A percentile compares a stretch with the other conserved stretches of the same genome.
phyloP scores from a whole-genome alignment of 2,797 vertebrate species.

The Characodon lateralis region DNA sequence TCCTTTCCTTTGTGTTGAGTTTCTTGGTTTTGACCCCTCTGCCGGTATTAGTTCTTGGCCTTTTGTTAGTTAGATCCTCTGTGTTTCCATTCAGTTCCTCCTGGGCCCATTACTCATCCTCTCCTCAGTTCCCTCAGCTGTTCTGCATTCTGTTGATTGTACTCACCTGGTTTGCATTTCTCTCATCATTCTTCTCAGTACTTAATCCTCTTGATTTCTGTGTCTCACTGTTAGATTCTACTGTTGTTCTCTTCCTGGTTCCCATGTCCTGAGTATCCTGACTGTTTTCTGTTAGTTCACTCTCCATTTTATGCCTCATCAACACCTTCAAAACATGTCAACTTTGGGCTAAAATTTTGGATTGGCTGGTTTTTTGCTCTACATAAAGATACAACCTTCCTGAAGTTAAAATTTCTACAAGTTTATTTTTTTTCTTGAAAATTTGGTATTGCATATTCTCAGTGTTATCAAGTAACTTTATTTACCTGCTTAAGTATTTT shows the following conservation, averaged over 20 bases:
- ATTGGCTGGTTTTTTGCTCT: neutral
- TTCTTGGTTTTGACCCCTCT: too few relatives aligned
- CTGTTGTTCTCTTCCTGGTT: neutral
- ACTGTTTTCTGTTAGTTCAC: neutral
- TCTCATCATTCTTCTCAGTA: neutral
- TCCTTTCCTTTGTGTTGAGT: too few relatives aligned
- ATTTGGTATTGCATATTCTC: too few relatives aligned
- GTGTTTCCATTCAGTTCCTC: neutral
- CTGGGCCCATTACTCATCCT: neutral
- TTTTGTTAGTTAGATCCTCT: neutral
- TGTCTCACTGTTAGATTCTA: neutral
- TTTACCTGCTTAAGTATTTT: too few relatives aligned
- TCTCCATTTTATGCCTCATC: neutral
- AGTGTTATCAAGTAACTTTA: too few relatives aligned
- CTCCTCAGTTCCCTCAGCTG: neutral
- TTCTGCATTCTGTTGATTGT: neutral
- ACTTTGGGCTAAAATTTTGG: neutral
- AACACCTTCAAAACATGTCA: neutral
- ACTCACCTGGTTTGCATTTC: neutral
- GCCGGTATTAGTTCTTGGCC: too few relatives aligned
- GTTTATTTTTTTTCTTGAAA: too few relatives aligned
- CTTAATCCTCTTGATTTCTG: neutral
- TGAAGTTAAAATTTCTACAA: too few relatives aligned
- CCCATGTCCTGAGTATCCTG: neutral
- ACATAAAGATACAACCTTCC: too few relatives aligned